A percentile compares a stretch with the other conserved stretches of the same genome.
Evolutionary conservation across 2,888 invertebrate species (phyloP).

Genomic region (Phengaris arion): DNA sequence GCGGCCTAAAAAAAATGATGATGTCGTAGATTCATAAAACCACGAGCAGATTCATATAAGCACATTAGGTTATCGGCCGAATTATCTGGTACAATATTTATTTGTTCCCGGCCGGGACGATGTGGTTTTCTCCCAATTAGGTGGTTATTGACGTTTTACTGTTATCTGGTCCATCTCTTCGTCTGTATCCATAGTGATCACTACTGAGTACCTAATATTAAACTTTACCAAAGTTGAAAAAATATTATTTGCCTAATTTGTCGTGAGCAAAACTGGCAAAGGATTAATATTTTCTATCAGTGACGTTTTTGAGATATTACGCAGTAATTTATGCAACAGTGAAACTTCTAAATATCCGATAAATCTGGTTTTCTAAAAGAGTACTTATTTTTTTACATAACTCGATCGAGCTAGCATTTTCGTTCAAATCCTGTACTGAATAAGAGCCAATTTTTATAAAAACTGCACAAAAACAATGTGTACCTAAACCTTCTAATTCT

Average conservation of each 20-base stretch:
- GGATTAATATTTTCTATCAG: no score
- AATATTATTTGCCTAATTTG: no score
- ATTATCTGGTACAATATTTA: slow-evolving; percentile 79
- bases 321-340: no score
- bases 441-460: no score
- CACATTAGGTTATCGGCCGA: slow-evolving; percentile 77
- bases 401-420: no score
- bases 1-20: slow-evolving; percentile 43
- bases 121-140: slow-evolving; percentile 76
- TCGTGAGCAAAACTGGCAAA: no score
- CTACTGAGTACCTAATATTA: slow-evolving; percentile 1
- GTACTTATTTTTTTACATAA: no score
- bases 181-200: slow-evolving; percentile 63
- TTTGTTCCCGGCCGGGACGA: slow-evolving; percentile 70
- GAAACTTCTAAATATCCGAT: no score
- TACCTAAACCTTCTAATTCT: not conserved
- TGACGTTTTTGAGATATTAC: no score
- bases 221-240: not conserved
- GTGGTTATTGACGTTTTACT: slow-evolving; percentile 79
- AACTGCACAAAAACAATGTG: no score
- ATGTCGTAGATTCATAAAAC: slow-evolving; percentile 74
- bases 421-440: no score
- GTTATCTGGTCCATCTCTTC: slow-evolving; percentile 72
- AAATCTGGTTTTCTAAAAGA: no score
- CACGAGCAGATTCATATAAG: slow-evolving; percentile 78